Conservation (phyloP, 2,888 invertebrate species). For the Meiosimyza decipiens region DNA sequence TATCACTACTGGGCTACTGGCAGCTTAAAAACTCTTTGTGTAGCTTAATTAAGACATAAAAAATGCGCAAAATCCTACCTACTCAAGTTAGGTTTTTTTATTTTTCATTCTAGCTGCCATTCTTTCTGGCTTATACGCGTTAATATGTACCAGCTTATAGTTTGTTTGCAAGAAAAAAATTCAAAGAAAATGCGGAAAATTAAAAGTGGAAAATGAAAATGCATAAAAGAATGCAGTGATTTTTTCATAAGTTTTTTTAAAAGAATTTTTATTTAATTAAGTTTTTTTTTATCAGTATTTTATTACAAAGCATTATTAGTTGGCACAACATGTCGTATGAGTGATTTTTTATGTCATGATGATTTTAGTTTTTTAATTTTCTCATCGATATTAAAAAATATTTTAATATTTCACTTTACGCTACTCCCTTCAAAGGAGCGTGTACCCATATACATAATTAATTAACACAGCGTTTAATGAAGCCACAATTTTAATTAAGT, state of each 20-base stretch:
- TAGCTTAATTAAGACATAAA: constrained; percentile 31
- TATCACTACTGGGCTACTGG: neutral
- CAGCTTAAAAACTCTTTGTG: constrained; percentile 24
- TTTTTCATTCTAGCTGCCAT: neutral
- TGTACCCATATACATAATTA: no score
- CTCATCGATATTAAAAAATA: no score
- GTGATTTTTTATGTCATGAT: no score
- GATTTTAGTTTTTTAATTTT: no score
- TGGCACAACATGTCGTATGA: no score
- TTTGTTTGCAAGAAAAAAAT: neutral
- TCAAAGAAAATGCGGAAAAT: constrained; percentile 27
- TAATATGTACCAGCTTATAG: neutral
- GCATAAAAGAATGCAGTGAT: constrained; percentile 1
- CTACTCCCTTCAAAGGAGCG: no score
- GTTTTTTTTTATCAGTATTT: no score
- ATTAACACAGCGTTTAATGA: no score
- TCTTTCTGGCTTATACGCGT: neutral
- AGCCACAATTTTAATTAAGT: no score
- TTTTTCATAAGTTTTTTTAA: neutral
- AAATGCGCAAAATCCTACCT: constrained; percentile 17
- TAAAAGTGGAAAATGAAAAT: constrained; percentile 35
- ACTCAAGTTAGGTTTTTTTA: neutral
- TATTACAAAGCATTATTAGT: no score
- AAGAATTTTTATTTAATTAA: no score
- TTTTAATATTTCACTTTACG: no score